phyloP scores from a whole-genome alignment of 2,113 vertebrate species.

The Petromus typicus region DNA sequence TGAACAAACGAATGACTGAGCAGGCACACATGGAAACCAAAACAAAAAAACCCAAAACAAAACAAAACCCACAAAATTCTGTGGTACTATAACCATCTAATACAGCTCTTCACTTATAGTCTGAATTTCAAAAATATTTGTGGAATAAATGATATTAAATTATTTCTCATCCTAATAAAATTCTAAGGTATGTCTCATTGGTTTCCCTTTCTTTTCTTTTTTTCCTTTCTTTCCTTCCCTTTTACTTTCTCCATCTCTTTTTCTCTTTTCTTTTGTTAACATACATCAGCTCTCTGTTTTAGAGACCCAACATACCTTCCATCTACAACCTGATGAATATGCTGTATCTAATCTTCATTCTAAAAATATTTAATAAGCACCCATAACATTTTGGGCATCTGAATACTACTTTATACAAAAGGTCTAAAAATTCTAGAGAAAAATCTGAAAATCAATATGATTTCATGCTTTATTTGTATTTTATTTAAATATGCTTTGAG shows the following conservation, averaged over 20 bases:
- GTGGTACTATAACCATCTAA: background rate
- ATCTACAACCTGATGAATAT: background rate
- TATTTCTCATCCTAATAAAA: background rate
- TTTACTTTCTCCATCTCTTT: background rate
- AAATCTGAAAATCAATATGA: background rate
- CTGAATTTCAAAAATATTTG: background rate
- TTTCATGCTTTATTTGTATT: constrained; percentile 50
- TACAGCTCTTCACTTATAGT: background rate
- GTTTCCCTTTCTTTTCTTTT: background rate
- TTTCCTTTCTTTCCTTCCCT: no score
- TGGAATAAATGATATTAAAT: background rate
- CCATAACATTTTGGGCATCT: constrained; percentile 9
- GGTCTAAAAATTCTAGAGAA: background rate
- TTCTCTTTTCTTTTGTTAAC: background rate
- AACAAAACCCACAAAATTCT: background rate
- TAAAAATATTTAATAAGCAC: constrained; percentile 39
- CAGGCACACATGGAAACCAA: background rate
- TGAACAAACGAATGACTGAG: background rate
- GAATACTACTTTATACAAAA: constrained; percentile 37
- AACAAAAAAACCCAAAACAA: background rate
- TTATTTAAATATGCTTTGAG: constrained; percentile 27
- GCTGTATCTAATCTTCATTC: background rate
- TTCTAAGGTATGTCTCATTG: background rate
- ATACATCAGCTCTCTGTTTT: background rate
- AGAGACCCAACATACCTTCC: background rate